phyloP scores from a whole-genome alignment of 2,888 invertebrate species.

The Nineta flava region DNA sequence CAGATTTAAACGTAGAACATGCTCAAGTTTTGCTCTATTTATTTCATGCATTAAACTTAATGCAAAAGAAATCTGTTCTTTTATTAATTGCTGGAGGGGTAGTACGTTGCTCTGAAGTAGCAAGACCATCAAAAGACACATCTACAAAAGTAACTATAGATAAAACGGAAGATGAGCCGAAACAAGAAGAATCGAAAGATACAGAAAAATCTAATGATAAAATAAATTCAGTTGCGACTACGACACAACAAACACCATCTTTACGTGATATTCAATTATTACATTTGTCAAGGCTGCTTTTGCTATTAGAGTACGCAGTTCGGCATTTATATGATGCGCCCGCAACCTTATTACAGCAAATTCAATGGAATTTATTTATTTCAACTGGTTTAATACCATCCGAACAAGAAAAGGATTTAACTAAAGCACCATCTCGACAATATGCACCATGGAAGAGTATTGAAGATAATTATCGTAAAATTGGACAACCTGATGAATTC shows the following conservation, averaged over 20 bases:
- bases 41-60: constrained; percentile 85
- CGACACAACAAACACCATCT: constrained; percentile 2
- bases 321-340: constrained; percentile 91
- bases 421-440: constrained; percentile 37
- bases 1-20: constrained; percentile 90
- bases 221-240: neutral
- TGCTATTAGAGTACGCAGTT: constrained; percentile 87
- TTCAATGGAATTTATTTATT: constrained; percentile 67
- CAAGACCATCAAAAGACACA: constrained; percentile 26
- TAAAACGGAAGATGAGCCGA: constrained; percentile 19
- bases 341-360: constrained; percentile 65
- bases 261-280: constrained; percentile 57
- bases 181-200: constrained; percentile 27
- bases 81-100: constrained; percentile 65
- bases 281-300: constrained; percentile 64
- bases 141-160: neutral
- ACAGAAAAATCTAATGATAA: constrained; percentile 15
- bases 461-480: constrained; percentile 55
- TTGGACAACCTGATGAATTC: constrained; percentile 40
- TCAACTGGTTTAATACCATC: constrained; percentile 43
- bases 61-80: constrained; percentile 92
- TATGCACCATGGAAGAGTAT: constrained; percentile 60
- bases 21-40: constrained; percentile 83
- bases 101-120: constrained; percentile 48
- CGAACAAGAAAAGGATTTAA: constrained; percentile 35